Evolutionary conservation across 1,140 invertebrate species (phyloP), one percentile per base, ranked within the genome.

Genomic region (Nasonia vitripennis): DNA sequence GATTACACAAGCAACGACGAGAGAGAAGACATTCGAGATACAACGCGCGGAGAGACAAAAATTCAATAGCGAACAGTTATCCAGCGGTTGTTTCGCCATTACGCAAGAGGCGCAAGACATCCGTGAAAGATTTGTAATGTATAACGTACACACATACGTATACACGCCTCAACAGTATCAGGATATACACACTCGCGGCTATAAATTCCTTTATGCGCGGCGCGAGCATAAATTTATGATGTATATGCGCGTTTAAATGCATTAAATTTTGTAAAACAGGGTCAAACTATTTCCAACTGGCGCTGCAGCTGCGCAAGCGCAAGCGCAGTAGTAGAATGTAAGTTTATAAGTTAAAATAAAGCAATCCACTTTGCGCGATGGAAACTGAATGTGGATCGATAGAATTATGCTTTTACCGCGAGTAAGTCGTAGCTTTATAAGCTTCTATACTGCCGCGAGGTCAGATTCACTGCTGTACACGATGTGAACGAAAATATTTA

Each of bases 271-370:
- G 55, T 55, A 78, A 85, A 85, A 85, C 74, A 81, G 37, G 84
- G 84, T 85, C 84, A 85, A 85, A 85, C 84, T 81, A 85, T 85
- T 81, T 81, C 12, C 48, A 85, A 85, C 79, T 70, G 37, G 73
- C 45, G 41, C 10, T 62, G 55, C 4, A n/a, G 68, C 68, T 1
- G 9, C 41, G 7, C 34, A 6, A 0, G 34, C 3, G 34, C 51
- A 14, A 55, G 55, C 20, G 73, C 14, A 81, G 41, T 45, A 45
- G 10, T 11, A 45, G 84, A 70, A 81, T 67, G 84, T 77, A 81
- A 81, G 48, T 81, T 85, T 79, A 37, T 37, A 78, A 85, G 78
- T 81, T 80, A 81, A 85, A 85, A 85, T 85, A 85, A 85, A 85
- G 84, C 79, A 85, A 85, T 85, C 78, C 70, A 85, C 84, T 85